Evolutionary conservation across 2,113 vertebrate genomes (phyloP).

Genomic region (Dromaius novaehollandiae): DNA sequence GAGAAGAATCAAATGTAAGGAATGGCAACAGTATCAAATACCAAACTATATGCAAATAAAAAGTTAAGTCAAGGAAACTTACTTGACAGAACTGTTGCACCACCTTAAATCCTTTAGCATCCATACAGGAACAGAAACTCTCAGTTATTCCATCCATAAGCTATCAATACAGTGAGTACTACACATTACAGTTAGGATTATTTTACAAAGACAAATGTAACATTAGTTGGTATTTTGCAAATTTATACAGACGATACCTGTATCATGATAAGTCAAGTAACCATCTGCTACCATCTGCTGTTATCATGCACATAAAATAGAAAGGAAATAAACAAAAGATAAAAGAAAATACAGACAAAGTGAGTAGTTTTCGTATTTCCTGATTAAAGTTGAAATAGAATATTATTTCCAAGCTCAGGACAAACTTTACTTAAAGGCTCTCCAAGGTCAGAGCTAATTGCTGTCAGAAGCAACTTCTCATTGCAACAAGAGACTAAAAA

Average conservation of each 20-base stretch:
- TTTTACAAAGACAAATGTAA: neutral
- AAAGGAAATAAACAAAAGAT: neutral
- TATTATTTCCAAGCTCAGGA: neutral
- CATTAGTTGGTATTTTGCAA: neutral
- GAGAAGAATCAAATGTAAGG: neutral
- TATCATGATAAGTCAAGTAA: neutral
- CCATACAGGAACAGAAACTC: neutral
- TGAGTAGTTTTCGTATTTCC: neutral
- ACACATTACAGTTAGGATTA: neutral
- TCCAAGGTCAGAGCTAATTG: neutral
- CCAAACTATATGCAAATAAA: neutral
- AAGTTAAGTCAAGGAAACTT: neutral
- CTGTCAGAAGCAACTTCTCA: slow-evolving; percentile 2
- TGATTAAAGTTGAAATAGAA: neutral
- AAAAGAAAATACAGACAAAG: neutral
- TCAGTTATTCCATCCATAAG: neutral
- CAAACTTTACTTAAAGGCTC: neutral
- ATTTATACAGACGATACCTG: neutral
- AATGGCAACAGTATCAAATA: neutral
- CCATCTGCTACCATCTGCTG: neutral
- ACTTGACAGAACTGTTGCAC: neutral
- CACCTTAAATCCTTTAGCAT: neutral
- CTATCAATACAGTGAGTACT: neutral
- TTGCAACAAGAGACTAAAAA: neutral
- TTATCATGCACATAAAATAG: neutral